phyloP scores from a whole-genome alignment of 2,797 vertebrate species.

The Sebastes paucispinis region DNA sequence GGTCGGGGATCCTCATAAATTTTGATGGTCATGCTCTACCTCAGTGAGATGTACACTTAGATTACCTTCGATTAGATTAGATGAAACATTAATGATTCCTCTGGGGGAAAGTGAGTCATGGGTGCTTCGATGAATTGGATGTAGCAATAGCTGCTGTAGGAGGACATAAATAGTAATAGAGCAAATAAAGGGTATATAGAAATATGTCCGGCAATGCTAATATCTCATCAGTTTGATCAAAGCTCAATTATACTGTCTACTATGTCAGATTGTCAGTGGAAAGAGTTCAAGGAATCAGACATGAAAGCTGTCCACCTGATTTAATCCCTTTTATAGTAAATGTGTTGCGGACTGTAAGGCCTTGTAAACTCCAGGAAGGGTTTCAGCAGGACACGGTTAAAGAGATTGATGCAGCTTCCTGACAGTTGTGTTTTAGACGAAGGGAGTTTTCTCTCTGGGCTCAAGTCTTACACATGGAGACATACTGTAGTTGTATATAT shows the following conservation, averaged over 20 bases:
- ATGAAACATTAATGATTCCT: conserved; percentile 65
- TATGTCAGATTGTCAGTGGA: not conserved
- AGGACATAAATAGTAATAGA: conserved; percentile 9
- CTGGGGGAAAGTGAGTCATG: conserved; percentile 40
- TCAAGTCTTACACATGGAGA: not conserved
- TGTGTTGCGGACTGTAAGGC: not conserved
- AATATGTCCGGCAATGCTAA: conserved; percentile 27
- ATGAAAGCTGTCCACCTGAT: not conserved
- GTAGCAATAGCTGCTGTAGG: not conserved
- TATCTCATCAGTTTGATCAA: not conserved
- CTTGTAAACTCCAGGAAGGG: not conserved
- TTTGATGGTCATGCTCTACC: conserved; percentile 40
- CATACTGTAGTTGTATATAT: not conserved
- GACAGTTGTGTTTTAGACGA: too few relatives aligned
- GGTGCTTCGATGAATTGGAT: conserved; percentile 29
- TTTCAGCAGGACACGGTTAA: not conserved
- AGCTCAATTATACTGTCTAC: conserved; percentile 4
- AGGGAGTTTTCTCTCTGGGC: not conserved
- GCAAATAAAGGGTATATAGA: conserved; percentile 22
- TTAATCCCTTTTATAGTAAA: not conserved
- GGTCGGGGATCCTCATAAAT: conserved; percentile 38
- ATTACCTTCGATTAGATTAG: conserved; percentile 62
- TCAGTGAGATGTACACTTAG: conserved; percentile 43
- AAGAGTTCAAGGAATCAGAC: not conserved
- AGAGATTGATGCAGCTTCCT: too few relatives aligned